These are phyloP conservation scores for Sarotherodon lohbergeri DNA, from an alignment of 2,113 vertebrate genomes.

Conservation along the genomic window DNA sequence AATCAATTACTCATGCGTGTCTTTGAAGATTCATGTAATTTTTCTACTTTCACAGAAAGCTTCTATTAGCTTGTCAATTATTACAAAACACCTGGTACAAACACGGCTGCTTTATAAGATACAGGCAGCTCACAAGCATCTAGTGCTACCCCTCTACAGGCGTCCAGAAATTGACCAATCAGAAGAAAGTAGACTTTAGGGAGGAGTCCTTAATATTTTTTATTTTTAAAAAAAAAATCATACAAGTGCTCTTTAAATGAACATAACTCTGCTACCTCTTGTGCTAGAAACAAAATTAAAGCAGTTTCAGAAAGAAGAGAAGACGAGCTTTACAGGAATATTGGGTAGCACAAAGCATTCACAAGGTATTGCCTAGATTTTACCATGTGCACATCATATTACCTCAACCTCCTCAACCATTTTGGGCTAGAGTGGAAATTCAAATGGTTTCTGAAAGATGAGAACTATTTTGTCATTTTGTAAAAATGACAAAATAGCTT, in stretches of 20 bases:
- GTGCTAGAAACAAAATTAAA: not conserved
- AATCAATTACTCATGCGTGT: not conserved
- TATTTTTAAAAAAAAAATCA: rapidly evolving
- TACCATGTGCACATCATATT: not conserved
- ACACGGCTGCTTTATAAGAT: not conserved
- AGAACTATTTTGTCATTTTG: too few relatives aligned
- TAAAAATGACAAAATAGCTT: too few relatives aligned
- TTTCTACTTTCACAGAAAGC: not conserved
- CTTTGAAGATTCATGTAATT: not conserved
- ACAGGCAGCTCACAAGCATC: not conserved
- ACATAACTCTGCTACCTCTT: not conserved
- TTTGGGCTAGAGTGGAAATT: not conserved
- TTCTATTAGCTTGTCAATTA: not conserved
- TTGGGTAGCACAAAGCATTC: not conserved
- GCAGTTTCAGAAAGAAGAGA: not conserved
- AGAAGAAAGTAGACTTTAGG: not conserved
- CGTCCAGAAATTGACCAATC: not conserved
- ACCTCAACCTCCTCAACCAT: not conserved
- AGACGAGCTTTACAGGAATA: not conserved
- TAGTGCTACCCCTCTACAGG: not conserved
- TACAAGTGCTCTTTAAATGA: not conserved
- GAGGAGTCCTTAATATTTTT: not conserved
- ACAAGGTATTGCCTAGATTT: not conserved
- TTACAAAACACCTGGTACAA: not conserved
- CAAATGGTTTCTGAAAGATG: not conserved